A percentile compares a stretch with the other conserved stretches of the same genome.
Conservation (phyloP, 2,888 invertebrate species). For the Drosophila putrida region DNA sequence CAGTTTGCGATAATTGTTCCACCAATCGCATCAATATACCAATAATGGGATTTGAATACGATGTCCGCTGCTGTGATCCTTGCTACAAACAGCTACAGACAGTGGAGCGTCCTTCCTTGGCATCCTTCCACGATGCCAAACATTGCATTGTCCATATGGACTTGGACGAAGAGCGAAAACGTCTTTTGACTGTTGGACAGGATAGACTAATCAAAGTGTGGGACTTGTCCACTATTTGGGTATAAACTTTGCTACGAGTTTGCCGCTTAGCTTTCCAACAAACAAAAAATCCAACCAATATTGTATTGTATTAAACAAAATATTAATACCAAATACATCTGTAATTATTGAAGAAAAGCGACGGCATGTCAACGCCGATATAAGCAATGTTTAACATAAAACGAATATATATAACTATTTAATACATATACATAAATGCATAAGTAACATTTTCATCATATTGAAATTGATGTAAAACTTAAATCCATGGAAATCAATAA, state of each 20-base stretch:
- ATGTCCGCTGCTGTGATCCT: slow-evolving; percentile 97
- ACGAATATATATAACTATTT: slow-evolving; percentile 28
- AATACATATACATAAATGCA: slow-evolving; percentile 27
- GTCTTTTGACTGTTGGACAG: slow-evolving; percentile 96
- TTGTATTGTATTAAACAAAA: slow-evolving; percentile 48
- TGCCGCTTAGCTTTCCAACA: slow-evolving; percentile 30
- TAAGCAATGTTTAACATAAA: slow-evolving; percentile 58
- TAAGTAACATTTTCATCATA: slow-evolving; percentile 53
- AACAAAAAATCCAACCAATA: slow-evolving; percentile 27
- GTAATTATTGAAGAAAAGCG: slow-evolving; percentile 46
- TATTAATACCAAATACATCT: slow-evolving; percentile 51
- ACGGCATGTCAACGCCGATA: slow-evolving; percentile 17
- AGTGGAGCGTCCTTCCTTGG: slow-evolving; percentile 96
- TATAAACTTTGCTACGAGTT: slow-evolving; percentile 33
- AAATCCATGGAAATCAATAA: slow-evolving; percentile 52
- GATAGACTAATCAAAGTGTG: slow-evolving; percentile 98
- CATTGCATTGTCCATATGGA: slow-evolving; percentile 95
- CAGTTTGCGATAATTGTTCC: slow-evolving; percentile 97
- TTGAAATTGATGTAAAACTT: slow-evolving; percentile 57
- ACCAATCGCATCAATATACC: slow-evolving; percentile 95
- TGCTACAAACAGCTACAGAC: slow-evolving; percentile 94
- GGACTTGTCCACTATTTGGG: slow-evolving; percentile 91
- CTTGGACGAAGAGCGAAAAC: slow-evolving; percentile 94
- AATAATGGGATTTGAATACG: slow-evolving; percentile 98
- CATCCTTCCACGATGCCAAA: slow-evolving; percentile 97